Evolutionary conservation across 2,113 vertebrate genomes (phyloP).

Genomic region (Cyanoderma ruficeps): DNA sequence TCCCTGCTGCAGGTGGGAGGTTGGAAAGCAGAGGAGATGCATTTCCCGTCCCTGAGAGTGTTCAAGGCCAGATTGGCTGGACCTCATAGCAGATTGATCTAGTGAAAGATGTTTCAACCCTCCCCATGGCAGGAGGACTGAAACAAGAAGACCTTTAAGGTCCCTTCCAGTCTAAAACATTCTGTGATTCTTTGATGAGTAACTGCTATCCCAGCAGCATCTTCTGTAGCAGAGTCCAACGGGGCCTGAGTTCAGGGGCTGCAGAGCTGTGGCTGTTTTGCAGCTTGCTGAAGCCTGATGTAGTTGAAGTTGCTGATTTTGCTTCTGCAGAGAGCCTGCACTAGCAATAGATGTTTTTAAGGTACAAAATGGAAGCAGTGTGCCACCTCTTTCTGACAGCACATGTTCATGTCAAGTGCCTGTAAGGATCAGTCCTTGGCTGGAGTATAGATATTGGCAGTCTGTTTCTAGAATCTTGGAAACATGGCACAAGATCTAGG

Average conservation of each 20-base stretch:
- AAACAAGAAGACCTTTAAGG: background rate
- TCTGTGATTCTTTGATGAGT: background rate
- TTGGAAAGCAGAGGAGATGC: background rate
- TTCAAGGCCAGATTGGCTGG: background rate
- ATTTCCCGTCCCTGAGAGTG: background rate
- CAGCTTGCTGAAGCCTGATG: background rate
- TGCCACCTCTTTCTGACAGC: background rate
- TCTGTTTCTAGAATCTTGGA: background rate
- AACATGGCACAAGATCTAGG: background rate
- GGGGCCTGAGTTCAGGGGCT: background rate
- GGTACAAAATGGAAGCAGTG: background rate
- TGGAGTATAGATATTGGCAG: background rate
- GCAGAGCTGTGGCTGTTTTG: background rate
- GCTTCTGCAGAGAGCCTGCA: background rate
- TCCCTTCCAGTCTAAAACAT: background rate
- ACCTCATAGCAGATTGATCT: background rate
- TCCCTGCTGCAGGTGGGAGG: background rate
- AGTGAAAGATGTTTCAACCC: background rate
- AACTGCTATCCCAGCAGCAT: background rate
- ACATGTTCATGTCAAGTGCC: background rate
- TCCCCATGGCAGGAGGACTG: background rate
- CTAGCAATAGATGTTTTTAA: background rate
- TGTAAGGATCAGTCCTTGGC: background rate
- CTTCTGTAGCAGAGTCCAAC: background rate
- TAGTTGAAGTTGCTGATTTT: background rate